A percentile compares a stretch with the other conserved stretches of the same genome.
Evolutionary conservation across 2,888 invertebrate species (phyloP).

Genomic region (Panorpa germanica): DNA sequence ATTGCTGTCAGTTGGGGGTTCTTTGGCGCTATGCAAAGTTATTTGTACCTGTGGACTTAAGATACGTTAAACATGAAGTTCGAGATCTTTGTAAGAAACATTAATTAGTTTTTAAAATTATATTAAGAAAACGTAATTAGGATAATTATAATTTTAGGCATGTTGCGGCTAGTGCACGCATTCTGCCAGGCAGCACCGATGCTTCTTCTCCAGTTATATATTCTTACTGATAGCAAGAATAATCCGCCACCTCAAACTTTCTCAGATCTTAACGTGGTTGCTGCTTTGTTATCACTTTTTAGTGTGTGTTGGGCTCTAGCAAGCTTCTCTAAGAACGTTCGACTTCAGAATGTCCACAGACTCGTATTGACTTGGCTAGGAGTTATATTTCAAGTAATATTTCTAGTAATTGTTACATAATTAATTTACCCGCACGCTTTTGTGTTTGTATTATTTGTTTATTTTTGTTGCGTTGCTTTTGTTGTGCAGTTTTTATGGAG

Average conservation of each 20-base stretch:
- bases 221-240: slow-evolving; percentile 25
- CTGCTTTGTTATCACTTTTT: slow-evolving; percentile 63
- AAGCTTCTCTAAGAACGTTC: slow-evolving; percentile 75
- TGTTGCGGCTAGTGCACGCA: slow-evolving; percentile 68
- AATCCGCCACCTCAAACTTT: slow-evolving; percentile 28
- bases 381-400: slow-evolving; percentile 50
- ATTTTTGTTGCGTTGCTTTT: slow-evolving; percentile 21
- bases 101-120: no score
- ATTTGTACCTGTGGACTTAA: slow-evolving; percentile 64
- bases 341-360: slow-evolving; percentile 62
- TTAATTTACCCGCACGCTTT: slow-evolving; percentile 11
- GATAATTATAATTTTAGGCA: no score
- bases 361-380: slow-evolving; percentile 70
- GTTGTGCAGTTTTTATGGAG: slow-evolving; percentile 52
- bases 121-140: no score
- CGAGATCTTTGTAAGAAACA: slow-evolving; percentile 37
- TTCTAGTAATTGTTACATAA: slow-evolving; percentile 13
- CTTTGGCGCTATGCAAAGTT: slow-evolving; percentile 70
- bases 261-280: slow-evolving; percentile 60
- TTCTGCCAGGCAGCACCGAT: slow-evolving; percentile 81
- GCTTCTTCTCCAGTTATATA: slow-evolving; percentile 62
- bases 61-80: slow-evolving; percentile 69
- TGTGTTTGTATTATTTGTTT: slow-evolving; percentile 8
- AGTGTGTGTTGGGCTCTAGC: slow-evolving; percentile 83
- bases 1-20: slow-evolving; percentile 50